Conservation (phyloP, 53 echinoderm and acorn worm species). For the Crossaster papposus region DNA sequence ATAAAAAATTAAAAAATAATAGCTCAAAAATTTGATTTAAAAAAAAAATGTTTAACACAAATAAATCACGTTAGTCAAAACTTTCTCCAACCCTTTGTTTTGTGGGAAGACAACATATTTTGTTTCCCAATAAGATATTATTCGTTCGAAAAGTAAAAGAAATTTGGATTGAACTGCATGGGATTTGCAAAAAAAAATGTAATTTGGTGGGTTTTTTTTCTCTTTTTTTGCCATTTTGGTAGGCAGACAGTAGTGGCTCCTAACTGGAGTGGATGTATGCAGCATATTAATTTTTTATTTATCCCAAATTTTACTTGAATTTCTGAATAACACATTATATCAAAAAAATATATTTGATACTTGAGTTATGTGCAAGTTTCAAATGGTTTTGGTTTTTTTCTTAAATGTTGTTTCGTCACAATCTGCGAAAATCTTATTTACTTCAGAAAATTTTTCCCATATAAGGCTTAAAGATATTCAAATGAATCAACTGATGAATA, state of each 20-base stretch:
- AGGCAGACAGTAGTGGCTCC: constrained; percentile 22
- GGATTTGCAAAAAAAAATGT: not conserved
- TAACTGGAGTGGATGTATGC: constrained; percentile 36
- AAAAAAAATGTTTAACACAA: too few species aligned
- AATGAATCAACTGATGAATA: not conserved
- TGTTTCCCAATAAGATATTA: not conserved
- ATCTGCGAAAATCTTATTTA: not conserved
- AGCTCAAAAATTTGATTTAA: not conserved
- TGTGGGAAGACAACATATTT: not conserved
- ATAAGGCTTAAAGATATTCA: not conserved
- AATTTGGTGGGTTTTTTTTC: not conserved
- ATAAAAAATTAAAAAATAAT: not conserved
- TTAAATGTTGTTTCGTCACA: not conserved
- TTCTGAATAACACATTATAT: not conserved
- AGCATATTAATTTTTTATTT: constrained; percentile 1
- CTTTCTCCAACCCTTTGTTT: not conserved
- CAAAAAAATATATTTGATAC: too few species aligned
- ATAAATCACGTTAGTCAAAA: not conserved
- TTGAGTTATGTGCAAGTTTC: not conserved
- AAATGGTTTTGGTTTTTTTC: not conserved
- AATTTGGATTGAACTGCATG: not conserved
- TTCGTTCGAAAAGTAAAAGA: not conserved
- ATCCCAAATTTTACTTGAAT: not conserved
- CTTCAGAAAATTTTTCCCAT: not conserved
- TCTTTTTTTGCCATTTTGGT: not conserved